phyloP scores from a whole-genome alignment of 2,113 vertebrate genomes.

The Istiophorus platypterus region DNA sequence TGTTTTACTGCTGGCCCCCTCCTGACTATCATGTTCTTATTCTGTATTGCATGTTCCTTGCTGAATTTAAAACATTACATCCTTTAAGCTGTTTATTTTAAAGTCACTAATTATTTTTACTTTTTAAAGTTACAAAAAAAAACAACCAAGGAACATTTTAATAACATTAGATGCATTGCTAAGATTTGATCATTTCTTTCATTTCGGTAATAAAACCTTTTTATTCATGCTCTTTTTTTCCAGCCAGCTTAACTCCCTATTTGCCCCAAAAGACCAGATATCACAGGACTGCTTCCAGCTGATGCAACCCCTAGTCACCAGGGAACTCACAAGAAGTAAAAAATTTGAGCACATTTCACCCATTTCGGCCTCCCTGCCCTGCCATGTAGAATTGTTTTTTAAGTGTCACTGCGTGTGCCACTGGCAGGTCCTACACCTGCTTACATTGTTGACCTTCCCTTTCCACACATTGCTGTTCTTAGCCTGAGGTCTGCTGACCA shows the following conservation, averaged over 20 bases:
- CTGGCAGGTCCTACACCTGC: not conserved
- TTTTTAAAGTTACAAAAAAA: too few species aligned
- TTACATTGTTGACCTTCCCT: not conserved
- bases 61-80: too few species aligned
- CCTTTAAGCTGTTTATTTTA: not conserved
- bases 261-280: not conserved
- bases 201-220: not conserved
- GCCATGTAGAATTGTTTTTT: too few species aligned
- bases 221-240: not conserved
- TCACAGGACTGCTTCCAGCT: not conserved
- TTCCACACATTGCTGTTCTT: not conserved
- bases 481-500: constrained; percentile 7
- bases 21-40: too few species aligned
- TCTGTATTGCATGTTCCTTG: not conserved
- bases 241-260: not conserved
- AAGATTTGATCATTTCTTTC: too few species aligned
- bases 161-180: too few species aligned
- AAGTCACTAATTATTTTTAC: not conserved
- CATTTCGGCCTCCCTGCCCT: not conserved
- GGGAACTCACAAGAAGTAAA: not conserved
- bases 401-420: not conserved
- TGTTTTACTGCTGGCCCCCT: not conserved
- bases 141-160: too few species aligned
- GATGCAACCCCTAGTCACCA: not conserved
- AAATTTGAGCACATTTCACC: not conserved